Base-by-base conservation (phyloP, 2,888 invertebrate species). In the Anarsia innoxiella region DNA sequence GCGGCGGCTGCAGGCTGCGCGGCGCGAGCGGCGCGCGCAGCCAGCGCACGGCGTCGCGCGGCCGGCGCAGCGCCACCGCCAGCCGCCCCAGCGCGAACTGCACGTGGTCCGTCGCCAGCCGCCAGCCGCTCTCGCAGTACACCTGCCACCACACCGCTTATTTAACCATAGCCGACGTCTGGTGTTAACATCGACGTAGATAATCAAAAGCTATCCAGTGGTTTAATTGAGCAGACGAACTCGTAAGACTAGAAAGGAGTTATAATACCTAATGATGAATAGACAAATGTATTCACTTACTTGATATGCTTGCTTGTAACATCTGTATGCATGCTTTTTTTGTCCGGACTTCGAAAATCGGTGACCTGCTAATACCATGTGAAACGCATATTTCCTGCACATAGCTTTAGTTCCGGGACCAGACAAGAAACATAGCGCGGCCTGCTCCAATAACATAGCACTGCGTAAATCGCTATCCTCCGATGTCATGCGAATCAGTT, bases 381-480 rank as follows among this genome's bases (percentile, higher is more conserved):
- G 97, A 73, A 99, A 97, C 10, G 97, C 95, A 69, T 96, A 97
- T 73, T 98, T 98, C 36, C 97, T 87, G 49, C 93, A 89, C 92
- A 95, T 93, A 36, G 87, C 88, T 15, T 90, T 89, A 48, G 88
- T 84, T 10, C 88, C 84, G 0, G 79, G 76, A 1, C 78, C 78
- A 2, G 74, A 84, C 23, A 97, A 83, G 66, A 96, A 99, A 66
- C 96, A 96, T 60, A 96, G 93, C 0, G 98, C 93, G 0, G 98
- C 97, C 49, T 98, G 97, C 71, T 99, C 99, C 32, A 99, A 83
- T 37, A 99, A 79, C 61, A 99, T 85, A 4, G 97, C 99, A 49
- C 96, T 96, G 38, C 96, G 89, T 37, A 99, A 83, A 78, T 99
- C 98, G n/a, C 96, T 95, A 69, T 99, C 98, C 79, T 98, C 97